A percentile compares a stretch with the other conserved stretches of the same genome.
Conservation (phyloP, 2,113 vertebrate species). For the Gymnogyps californianus region DNA sequence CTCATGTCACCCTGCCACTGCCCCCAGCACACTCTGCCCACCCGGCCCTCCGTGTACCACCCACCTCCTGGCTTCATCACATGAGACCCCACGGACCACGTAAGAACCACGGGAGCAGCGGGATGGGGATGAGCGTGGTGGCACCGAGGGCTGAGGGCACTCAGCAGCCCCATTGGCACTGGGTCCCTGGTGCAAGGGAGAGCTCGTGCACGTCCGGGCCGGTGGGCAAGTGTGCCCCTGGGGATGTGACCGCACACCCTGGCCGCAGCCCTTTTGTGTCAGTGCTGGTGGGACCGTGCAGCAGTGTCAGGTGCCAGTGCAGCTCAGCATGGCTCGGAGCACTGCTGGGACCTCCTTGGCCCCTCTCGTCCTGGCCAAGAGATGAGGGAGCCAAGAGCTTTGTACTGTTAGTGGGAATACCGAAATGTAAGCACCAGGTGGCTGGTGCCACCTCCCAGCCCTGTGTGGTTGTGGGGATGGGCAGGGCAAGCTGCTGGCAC, state of each 20-base stretch:
- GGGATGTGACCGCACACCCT: background rate
- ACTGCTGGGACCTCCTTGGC: background rate
- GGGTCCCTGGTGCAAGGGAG: background rate
- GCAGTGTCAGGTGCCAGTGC: background rate
- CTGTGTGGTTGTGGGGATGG: rapidly evolving
- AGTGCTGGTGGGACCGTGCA: background rate
- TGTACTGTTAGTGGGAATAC: background rate
- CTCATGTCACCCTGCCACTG: background rate
- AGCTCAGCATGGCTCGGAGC: rapidly evolving
- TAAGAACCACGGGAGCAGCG: background rate
- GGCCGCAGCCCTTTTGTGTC: background rate
- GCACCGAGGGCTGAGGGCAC: background rate
- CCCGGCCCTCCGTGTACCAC: rapidly evolving
- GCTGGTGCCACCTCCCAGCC: background rate
- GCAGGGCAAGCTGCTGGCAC: background rate
- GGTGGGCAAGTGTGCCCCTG: rapidly evolving
- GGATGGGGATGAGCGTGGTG: background rate
- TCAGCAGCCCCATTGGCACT: background rate
- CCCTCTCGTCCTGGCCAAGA: background rate
- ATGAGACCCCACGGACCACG: rapidly evolving
- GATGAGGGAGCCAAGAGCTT: background rate
- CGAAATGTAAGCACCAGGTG: rapidly evolving
- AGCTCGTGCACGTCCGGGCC: rapidly evolving
- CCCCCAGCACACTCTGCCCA: background rate
- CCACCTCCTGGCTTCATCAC: background rate